Base-by-base conservation (phyloP, 1,140 invertebrate species). In the Pseudobourletiella spinata region DNA sequence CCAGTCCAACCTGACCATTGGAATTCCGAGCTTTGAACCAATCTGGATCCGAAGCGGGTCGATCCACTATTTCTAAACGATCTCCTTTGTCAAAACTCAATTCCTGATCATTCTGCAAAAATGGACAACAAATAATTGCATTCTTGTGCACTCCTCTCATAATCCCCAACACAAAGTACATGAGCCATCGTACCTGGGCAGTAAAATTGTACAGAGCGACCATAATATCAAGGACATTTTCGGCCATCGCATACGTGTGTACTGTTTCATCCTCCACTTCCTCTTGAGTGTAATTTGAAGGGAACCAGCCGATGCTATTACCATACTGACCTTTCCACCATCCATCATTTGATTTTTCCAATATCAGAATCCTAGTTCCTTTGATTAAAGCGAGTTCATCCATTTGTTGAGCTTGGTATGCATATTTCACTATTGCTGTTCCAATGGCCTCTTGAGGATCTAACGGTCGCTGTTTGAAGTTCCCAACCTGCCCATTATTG, bases 271-370 rank as follows among this genome's bases (percentile, higher is more conserved):
- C 88, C 50, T 74, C 78, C 70, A 86, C 83, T 74, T 95, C 91
- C 76, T 96, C 89, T 74, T 93, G 89, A 50, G 93, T 94, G 77
- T 98, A 98, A 79, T 98, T 98, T 39, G 91, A 95, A 20, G 95
- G 96, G 77, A 98, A 98, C 96, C 95, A 86, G 62, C 95, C 95
- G 68, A 84, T 84, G 70, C 79, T 82, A 28, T 66, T 63, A 28
- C 65, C 67, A 61, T 59, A 70, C 48, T 70, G 66, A 28, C 95
- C 96, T 72, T 94, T 84, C 95, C 95, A 99, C 96, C 96, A 99
- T 29, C 96, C 97, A 81, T 99, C 97, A 66, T 93, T 95, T 68
- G 92, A 96, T 78, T 99, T 98, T 77, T 99, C 96, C 61, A 99
- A 78, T 65, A 99, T 98, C 59, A 92, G 80, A 60, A 99, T 92